A percentile compares a stretch with the other conserved stretches of the same genome.
Conservation (phyloP, 2,113 vertebrate genomes). For the Plecturocebus donacophilus region DNA sequence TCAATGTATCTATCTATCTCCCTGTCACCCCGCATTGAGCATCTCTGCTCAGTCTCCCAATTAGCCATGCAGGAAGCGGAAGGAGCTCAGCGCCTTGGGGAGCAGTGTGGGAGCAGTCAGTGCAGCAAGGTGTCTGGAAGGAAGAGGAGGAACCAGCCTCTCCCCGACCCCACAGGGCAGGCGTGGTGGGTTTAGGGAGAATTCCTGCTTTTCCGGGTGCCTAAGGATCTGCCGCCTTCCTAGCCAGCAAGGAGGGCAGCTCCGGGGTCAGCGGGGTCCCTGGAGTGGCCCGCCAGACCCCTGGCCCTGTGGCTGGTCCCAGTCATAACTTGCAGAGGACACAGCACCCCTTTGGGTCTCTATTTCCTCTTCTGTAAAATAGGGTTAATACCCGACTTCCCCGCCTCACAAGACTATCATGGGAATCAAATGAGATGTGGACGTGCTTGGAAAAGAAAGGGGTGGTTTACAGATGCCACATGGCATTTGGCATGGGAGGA, state of each 20-base stretch:
- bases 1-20: neutral
- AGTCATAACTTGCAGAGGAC: neutral
- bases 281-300: neutral
- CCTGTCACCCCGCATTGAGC: neutral
- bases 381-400: neutral
- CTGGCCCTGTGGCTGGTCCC: neutral
- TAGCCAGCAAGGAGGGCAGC: neutral
- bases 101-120: neutral
- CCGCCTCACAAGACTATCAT: neutral
- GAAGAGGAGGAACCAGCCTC: neutral
- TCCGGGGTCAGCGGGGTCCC: neutral
- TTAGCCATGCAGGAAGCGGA: neutral
- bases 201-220: neutral
- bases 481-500: constrained; percentile 44
- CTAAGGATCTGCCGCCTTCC: neutral
- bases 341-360: neutral
- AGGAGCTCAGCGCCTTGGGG: neutral
- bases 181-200: neutral
- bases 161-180: neutral
- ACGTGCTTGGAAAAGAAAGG: constrained; percentile 39
- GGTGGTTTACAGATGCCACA: constrained; percentile 41
- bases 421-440: neutral
- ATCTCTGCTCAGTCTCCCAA: constrained; percentile 10
- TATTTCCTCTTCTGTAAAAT: neutral
- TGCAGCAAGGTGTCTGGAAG: neutral